phyloP scores from a whole-genome alignment of 2,113 vertebrate species.

The Thamnaconus septentrionalis region DNA sequence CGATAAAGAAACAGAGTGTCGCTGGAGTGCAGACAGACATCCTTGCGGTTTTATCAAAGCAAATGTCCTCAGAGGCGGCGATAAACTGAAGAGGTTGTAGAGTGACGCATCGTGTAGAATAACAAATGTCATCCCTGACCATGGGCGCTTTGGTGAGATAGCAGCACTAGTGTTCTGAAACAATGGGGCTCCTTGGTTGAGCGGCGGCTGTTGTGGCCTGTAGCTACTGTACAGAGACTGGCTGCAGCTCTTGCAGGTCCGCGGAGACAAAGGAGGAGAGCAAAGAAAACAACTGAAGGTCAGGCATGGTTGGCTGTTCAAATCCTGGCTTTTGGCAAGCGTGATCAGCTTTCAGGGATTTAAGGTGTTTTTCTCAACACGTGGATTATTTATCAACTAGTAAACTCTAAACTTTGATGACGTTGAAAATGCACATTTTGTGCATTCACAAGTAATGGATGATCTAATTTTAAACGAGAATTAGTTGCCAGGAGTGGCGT shows the following conservation, averaged over 20 bases:
- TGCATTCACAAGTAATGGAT: too few species aligned
- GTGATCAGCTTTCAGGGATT: slow-evolving; percentile 53
- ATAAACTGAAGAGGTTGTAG: slow-evolving; percentile 2
- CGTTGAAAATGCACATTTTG: too few species aligned
- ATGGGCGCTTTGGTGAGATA: slow-evolving; percentile 44
- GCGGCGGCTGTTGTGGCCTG: slow-evolving; percentile 45
- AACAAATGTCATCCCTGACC: slow-evolving; percentile 57
- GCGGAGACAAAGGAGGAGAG: slow-evolving; percentile 43
- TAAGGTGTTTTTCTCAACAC: slow-evolving; percentile 29
- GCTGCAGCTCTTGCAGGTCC: slow-evolving; percentile 18
- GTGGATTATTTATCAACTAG: slow-evolving; percentile 8
- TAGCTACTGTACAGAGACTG: slow-evolving; percentile 37
- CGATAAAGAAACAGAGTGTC: slow-evolving; percentile 23
- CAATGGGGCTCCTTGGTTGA: slow-evolving; percentile 46
- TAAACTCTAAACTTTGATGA: too few species aligned
- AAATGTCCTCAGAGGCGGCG: not conserved
- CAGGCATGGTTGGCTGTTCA: slow-evolving; percentile 25
- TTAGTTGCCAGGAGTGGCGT: too few species aligned
- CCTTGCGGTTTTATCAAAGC: slow-evolving; percentile 18
- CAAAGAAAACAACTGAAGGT: slow-evolving; percentile 39
- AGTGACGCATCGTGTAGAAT: slow-evolving; percentile 45
- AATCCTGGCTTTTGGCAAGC: not conserved
- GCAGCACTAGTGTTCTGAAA: slow-evolving; percentile 36
- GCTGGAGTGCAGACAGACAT: slow-evolving; percentile 14
- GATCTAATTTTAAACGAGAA: too few species aligned